Percentiles rank a stretch among this genome's conserved stretches.
Evolutionary conservation across 1,140 invertebrate species (phyloP).

Genomic region (Araneus ventricosus): DNA sequence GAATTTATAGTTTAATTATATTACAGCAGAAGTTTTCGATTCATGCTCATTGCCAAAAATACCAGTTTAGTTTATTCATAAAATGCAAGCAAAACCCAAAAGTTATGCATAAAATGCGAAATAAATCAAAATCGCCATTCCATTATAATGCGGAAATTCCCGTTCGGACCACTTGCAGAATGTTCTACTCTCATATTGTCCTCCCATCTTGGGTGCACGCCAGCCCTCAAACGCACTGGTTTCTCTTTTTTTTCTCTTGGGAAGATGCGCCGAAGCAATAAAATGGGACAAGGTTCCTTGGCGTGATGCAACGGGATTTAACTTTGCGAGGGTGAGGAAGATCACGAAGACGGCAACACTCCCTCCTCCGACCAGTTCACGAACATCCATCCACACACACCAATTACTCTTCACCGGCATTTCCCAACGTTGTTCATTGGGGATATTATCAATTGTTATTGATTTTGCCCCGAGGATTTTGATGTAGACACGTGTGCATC

Average conservation of each 20-base stretch:
- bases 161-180: background rate
- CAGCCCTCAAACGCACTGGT: background rate
- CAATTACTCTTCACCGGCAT: background rate
- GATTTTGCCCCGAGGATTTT: background rate
- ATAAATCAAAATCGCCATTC: no score
- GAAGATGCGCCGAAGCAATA: slow-evolving; percentile 32
- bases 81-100: no score
- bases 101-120: no score
- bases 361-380: background rate
- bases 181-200: background rate
- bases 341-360: slow-evolving; percentile 22
- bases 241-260: slow-evolving; percentile 24
- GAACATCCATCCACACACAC: background rate
- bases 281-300: slow-evolving; percentile 59
- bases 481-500: no score
- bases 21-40: no score
- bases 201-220: background rate
- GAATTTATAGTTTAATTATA: no score
- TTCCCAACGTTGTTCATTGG: background rate
- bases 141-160: background rate
- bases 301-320: slow-evolving; percentile 54
- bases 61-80: no score
- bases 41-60: no score
- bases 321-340: slow-evolving; percentile 16
- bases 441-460: background rate